Conservation (phyloP, 2,888 invertebrate genomes). For the Pseudococcus longispinus region DNA sequence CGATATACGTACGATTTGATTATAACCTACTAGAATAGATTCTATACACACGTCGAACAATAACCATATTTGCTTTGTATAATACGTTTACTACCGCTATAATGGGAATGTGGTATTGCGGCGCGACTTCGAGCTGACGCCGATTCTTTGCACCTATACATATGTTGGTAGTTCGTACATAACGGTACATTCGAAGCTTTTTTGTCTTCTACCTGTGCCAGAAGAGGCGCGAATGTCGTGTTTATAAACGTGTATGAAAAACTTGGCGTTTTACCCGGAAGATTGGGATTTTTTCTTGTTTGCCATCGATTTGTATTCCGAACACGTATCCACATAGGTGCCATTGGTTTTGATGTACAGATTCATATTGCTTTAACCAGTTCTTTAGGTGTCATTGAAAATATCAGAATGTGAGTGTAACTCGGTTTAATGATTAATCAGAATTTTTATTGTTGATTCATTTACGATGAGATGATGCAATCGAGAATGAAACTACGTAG, state of each 20-base stretch:
- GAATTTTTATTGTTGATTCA: too few species aligned
- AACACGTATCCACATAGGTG: neutral
- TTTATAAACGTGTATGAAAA: neutral
- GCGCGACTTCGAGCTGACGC: neutral
- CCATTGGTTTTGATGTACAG: neutral
- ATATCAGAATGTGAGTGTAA: too few species aligned
- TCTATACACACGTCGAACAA: conserved; percentile 11
- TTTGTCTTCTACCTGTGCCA: neutral
- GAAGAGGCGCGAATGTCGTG: neutral
- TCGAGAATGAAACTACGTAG: too few species aligned
- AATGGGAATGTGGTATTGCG: neutral
- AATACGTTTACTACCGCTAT: conserved; percentile 6
- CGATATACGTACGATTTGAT: neutral
- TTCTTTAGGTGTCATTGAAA: neutral
- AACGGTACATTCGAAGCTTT: neutral
- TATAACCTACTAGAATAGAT: conserved; percentile 16
- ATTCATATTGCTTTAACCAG: neutral
- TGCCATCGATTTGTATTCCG: neutral
- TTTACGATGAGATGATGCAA: too few species aligned
- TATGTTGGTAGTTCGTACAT: neutral
- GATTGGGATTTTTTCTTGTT: neutral
- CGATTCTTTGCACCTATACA: conserved; percentile 12
- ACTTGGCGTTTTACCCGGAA: conserved; percentile 12
- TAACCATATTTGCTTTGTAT: conserved; percentile 11
- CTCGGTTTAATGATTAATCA: too few species aligned